phyloP scores from a whole-genome alignment of 1,140 invertebrate genomes.

The Monomorium pharaonis region DNA sequence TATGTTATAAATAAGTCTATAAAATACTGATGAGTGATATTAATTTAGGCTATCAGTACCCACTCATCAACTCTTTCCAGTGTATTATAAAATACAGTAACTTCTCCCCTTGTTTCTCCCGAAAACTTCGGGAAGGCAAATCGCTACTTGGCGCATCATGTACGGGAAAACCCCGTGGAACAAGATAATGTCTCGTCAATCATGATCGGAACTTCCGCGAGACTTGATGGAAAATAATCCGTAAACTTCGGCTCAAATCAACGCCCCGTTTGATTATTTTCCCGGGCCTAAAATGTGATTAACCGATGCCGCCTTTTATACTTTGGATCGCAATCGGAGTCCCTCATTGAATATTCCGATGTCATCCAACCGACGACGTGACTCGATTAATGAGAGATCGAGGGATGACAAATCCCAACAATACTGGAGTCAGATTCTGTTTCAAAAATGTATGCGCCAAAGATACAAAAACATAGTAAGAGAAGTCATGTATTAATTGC shows the following conservation, averaged over 20 bases:
- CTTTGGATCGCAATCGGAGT: neutral
- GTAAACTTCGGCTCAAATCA: neutral
- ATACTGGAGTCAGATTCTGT: neutral
- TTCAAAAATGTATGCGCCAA: neutral
- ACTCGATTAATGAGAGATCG: slow-evolving; percentile 1
- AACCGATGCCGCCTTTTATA: neutral
- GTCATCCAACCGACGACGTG: slow-evolving; percentile 1
- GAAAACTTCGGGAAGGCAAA: neutral
- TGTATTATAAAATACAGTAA: neutral
- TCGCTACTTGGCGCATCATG: neutral
- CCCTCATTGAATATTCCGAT: neutral
- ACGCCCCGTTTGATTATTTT: slow-evolving; percentile 11
- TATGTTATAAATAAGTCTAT: too few relatives aligned
- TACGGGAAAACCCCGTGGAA: neutral
- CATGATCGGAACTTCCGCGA: neutral
- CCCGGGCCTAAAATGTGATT: neutral
- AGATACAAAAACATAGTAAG: neutral
- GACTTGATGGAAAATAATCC: neutral
- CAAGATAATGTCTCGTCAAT: neutral
- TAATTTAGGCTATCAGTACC: too few relatives aligned
- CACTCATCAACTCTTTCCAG: too few relatives aligned
- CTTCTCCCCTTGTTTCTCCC: neutral
- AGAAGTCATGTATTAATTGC: neutral
- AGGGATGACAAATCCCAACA: neutral
- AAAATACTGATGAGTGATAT: too few relatives aligned